Percentiles rank a stretch among this genome's conserved stretches.
These are phyloP conservation scores for Gortyna flavago DNA, from an alignment of 2,888 invertebrate genomes.

Conservation along the genomic window DNA sequence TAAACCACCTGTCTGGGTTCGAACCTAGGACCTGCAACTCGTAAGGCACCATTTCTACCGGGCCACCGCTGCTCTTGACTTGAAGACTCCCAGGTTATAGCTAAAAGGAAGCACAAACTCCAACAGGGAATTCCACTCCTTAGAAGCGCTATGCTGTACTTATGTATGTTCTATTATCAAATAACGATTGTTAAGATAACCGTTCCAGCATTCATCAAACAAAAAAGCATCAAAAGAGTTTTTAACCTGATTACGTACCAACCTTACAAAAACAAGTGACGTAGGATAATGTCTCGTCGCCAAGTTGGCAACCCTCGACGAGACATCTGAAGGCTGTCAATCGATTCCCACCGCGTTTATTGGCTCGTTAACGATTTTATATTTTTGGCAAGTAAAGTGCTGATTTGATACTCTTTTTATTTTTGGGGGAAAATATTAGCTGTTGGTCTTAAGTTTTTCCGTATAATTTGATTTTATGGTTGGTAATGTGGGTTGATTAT, in stretches of 20 bases:
- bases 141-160: neutral
- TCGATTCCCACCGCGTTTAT: constrained; percentile 48
- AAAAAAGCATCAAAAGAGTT: constrained; percentile 9
- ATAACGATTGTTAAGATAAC: neutral
- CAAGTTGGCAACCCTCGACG: constrained; percentile 30
- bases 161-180: neutral
- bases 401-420: constrained; percentile 27
- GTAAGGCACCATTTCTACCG: too few species aligned
- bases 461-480: neutral
- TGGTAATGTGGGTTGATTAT: neutral
- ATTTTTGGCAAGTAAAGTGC: constrained; percentile 43
- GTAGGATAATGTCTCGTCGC: constrained; percentile 26
- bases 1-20: too few species aligned
- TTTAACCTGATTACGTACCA: constrained; percentile 3
- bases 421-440: neutral
- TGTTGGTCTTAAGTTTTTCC: neutral
- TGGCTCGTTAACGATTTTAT: constrained; percentile 59
- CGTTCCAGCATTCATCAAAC: neutral
- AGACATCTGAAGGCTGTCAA: constrained; percentile 41
- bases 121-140: neutral
- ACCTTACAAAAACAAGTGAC: constrained; percentile 30
- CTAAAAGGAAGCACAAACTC: neutral
- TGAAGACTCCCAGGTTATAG: neutral
- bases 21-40: too few species aligned
- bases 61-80: neutral